Evolutionary conservation across 1,140 invertebrate genomes (phyloP).

Genomic region (Micrasema longulum): DNA sequence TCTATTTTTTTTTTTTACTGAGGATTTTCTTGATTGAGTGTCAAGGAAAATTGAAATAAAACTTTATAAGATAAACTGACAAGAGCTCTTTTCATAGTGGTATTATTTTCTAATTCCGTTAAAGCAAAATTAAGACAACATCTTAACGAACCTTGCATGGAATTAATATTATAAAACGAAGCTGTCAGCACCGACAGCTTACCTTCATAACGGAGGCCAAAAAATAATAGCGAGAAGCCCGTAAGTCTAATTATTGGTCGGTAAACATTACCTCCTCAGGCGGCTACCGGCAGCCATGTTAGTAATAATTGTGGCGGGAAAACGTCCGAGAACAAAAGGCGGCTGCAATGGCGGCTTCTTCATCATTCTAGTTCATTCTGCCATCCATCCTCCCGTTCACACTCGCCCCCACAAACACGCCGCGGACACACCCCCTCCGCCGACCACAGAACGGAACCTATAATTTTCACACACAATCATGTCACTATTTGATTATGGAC

Average conservation of each 20-base stretch:
- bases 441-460: constrained; percentile 46
- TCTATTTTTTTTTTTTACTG: too few species aligned
- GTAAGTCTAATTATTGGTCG: constrained; percentile 34
- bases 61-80: too few species aligned
- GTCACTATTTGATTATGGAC: constrained; percentile 48
- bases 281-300: constrained; percentile 19
- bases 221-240: constrained; percentile 7
- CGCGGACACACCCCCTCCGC: constrained; percentile 15
- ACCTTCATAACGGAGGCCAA: background rate
- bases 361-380: constrained; percentile 11
- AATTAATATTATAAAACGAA: too few species aligned
- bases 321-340: constrained; percentile 31
- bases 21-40: too few species aligned
- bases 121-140: too few species aligned
- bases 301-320: constrained; percentile 13
- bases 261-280: constrained; percentile 21
- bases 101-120: too few species aligned
- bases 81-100: too few species aligned
- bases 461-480: constrained; percentile 50
- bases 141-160: too few species aligned
- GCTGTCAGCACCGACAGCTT: constrained; percentile 11
- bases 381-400: background rate
- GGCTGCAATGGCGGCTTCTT: constrained; percentile 20
- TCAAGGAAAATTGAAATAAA: too few species aligned
- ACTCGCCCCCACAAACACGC: constrained; percentile 18